phyloP scores from a whole-genome alignment of 2,113 vertebrate species.

The Accipiter virgatus region DNA sequence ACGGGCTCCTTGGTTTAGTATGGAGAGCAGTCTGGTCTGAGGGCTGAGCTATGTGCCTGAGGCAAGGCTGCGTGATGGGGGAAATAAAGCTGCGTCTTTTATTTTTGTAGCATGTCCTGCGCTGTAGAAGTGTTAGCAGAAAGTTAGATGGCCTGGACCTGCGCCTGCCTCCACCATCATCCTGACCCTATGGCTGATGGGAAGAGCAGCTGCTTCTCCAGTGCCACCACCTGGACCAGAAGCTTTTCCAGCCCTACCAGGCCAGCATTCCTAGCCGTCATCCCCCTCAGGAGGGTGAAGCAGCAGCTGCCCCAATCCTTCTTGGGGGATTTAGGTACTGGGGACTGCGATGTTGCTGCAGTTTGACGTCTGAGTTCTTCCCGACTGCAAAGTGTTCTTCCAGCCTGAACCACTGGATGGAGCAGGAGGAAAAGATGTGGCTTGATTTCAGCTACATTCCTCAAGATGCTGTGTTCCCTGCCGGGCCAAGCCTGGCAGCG shows the following conservation, averaged over 20 bases:
- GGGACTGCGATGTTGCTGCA: rapidly evolving
- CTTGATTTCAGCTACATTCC: rapidly evolving
- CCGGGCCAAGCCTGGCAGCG: neutral
- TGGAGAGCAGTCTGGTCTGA: neutral
- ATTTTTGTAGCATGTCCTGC: neutral
- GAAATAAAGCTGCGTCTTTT: neutral
- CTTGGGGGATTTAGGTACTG: neutral
- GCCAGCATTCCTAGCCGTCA: neutral
- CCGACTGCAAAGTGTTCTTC: neutral
- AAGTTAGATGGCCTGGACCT: neutral
- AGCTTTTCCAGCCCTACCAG: neutral
- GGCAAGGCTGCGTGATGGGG: neutral
- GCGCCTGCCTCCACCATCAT: rapidly evolving
- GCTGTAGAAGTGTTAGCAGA: neutral
- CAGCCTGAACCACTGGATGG: conserved; percentile 21
- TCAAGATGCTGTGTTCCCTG: rapidly evolving
- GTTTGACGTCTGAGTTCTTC: neutral
- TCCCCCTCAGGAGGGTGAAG: rapidly evolving
- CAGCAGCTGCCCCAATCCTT: neutral
- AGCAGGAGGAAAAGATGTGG: neutral
- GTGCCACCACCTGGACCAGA: rapidly evolving
- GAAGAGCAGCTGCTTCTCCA: neutral
- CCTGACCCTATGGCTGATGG: neutral
- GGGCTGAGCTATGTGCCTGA: neutral
- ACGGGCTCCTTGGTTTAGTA: rapidly evolving